These are phyloP conservation scores for Zaprionus nigranus DNA, from an alignment of 1,140 invertebrate genomes.

Conservation along the genomic window DNA sequence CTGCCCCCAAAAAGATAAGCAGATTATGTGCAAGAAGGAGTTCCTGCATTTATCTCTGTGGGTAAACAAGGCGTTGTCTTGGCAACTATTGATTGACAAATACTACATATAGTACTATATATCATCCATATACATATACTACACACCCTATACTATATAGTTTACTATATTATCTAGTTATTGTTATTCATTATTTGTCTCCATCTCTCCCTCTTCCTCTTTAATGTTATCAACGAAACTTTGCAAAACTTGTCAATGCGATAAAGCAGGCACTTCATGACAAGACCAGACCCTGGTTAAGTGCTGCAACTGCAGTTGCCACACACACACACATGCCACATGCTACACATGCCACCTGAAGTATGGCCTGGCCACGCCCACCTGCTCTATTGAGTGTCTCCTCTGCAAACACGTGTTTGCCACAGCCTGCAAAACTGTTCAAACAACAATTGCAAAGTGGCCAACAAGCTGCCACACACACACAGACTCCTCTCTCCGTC, in stretches of 20 bases:
- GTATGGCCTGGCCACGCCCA: not conserved
- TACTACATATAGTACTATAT: not conserved
- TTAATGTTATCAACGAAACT: not conserved
- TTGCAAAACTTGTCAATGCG: not conserved
- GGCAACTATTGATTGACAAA: not conserved
- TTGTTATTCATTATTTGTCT: not conserved
- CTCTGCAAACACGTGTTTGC: conserved; percentile 45
- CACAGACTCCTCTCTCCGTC: not conserved
- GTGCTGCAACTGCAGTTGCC: not conserved
- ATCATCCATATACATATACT: not conserved
- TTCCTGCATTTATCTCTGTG: not conserved
- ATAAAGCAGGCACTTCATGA: not conserved
- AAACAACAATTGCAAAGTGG: conserved; percentile 37
- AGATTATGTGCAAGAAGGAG: not conserved
- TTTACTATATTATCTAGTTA: not conserved
- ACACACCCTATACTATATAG: not conserved
- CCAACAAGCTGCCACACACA: conserved; percentile 25
- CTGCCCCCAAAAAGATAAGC: not conserved
- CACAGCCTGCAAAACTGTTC: conserved; percentile 37
- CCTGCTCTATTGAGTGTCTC: not conserved
- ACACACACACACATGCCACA: not conserved
- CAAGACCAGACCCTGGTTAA: not conserved
- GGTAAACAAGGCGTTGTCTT: not conserved
- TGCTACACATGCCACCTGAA: conserved; percentile 16
- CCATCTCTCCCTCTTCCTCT: not conserved